These are phyloP conservation scores for Coptotermes formosanus DNA, from an alignment of 1,140 invertebrate species.

Conservation along the genomic window DNA sequence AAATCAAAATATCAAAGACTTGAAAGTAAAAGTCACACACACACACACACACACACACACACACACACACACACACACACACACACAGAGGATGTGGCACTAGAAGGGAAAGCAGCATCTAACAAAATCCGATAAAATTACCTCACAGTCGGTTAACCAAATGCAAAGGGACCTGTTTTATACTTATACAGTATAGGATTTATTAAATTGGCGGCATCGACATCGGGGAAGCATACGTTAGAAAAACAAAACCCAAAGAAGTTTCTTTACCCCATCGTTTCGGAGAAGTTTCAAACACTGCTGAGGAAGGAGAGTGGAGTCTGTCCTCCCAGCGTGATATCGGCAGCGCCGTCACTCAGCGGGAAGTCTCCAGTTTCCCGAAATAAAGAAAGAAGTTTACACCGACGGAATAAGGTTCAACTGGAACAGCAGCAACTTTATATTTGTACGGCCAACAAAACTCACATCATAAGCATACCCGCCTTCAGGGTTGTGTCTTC, in stretches of 20 bases:
- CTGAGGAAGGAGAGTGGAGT: neutral
- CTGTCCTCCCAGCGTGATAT: neutral
- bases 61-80: too few species aligned
- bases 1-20: too few species aligned
- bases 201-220: neutral
- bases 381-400: slow-evolving; percentile 9
- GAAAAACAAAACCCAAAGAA: neutral
- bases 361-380: neutral
- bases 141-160: too few species aligned
- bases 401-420: too few species aligned
- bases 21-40: too few species aligned
- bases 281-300: neutral
- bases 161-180: neutral
- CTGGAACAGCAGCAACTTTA: too few species aligned
- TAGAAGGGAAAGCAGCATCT: neutral
- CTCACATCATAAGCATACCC: neutral
- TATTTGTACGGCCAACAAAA: neutral
- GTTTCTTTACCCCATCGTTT: neutral
- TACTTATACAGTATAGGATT: neutral
- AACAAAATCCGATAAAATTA: too few species aligned
- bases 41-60: neutral
- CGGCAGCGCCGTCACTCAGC: neutral
- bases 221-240: neutral
- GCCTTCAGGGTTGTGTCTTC: too few species aligned
- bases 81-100: neutral